phyloP scores from a whole-genome alignment of 1,140 invertebrate species.

The Drosophila saltans region DNA sequence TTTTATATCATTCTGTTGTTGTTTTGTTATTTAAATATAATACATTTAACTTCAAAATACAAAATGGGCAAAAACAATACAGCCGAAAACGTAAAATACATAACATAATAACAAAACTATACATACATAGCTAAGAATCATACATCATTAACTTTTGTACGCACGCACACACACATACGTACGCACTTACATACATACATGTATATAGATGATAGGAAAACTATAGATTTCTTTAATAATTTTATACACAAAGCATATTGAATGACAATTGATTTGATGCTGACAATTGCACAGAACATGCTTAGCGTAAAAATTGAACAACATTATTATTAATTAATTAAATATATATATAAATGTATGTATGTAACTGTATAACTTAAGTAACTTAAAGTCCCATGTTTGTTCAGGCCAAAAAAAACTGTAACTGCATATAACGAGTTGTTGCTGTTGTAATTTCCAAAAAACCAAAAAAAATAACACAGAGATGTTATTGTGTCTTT shows the following conservation, averaged over 20 bases:
- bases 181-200: constrained; percentile 10
- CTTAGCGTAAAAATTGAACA: constrained; percentile 48
- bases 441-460: constrained; percentile 66
- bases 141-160: neutral
- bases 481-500: constrained; percentile 54
- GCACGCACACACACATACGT: constrained; percentile 3
- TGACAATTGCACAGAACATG: constrained; percentile 41
- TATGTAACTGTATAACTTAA: constrained; percentile 56
- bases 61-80: constrained; percentile 12
- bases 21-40: constrained; percentile 39
- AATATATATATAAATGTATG: neutral
- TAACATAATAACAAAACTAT: constrained; percentile 21
- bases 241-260: constrained; percentile 52
- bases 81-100: constrained; percentile 1
- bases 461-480: constrained; percentile 57
- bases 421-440: constrained; percentile 57
- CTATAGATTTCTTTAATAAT: constrained; percentile 29
- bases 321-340: constrained; percentile 5
- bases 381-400: constrained; percentile 70
- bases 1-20: constrained; percentile 49
- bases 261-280: constrained; percentile 48
- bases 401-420: constrained; percentile 24
- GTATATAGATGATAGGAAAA: constrained; percentile 10
- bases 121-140: neutral
- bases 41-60: constrained; percentile 11